Percentiles rank a stretch among this genome's conserved stretches.
phyloP scores from a whole-genome alignment of 2,888 invertebrate species.

The Drosophila kuntzei region DNA sequence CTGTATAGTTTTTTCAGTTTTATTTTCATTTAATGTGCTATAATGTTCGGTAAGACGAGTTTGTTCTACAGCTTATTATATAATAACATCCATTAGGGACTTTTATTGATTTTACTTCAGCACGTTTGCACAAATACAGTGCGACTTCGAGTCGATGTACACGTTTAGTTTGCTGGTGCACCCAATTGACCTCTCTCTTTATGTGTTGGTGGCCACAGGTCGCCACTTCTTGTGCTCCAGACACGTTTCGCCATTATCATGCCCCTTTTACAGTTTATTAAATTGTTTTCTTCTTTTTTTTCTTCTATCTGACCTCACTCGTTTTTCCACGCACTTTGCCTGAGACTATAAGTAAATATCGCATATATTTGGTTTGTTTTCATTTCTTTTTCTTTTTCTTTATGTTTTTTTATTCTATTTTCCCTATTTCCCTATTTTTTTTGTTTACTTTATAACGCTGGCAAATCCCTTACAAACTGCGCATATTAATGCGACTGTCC shows the following conservation, averaged over 20 bases:
- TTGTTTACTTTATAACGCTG: slow-evolving; percentile 55
- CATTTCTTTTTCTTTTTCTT: slow-evolving; percentile 11
- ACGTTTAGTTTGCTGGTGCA: slow-evolving; percentile 45
- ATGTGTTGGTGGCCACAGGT: slow-evolving; percentile 34
- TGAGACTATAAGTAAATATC: slow-evolving; percentile 16
- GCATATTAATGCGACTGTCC: slow-evolving; percentile 73
- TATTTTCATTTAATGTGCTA: slow-evolving; percentile 65
- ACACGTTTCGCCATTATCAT: slow-evolving; percentile 74
- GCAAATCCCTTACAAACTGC: slow-evolving; percentile 73
- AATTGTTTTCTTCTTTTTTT: slow-evolving; percentile 67
- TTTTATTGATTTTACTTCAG: slow-evolving; percentile 79
- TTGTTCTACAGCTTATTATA: slow-evolving; percentile 76
- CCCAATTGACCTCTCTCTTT: slow-evolving; percentile 39
- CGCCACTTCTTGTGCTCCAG: slow-evolving; percentile 48
- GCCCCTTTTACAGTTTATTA: slow-evolving; percentile 81
- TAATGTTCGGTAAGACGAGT: slow-evolving; percentile 67
- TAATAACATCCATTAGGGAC: slow-evolving; percentile 78
- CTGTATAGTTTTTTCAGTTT: slow-evolving; percentile 27
- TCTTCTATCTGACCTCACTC: slow-evolving; percentile 7
- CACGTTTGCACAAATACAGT: slow-evolving; percentile 56
- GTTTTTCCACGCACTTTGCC: slow-evolving; percentile 17
- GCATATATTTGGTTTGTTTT: slow-evolving; percentile 40
- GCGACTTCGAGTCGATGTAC: slow-evolving; percentile 2
- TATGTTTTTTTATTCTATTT: slow-evolving; percentile 5
- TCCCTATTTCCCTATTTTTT: slow-evolving; percentile 28